These are phyloP conservation scores for Passer montanus DNA, from an alignment of 2,113 vertebrate species.

Conservation along the genomic window DNA sequence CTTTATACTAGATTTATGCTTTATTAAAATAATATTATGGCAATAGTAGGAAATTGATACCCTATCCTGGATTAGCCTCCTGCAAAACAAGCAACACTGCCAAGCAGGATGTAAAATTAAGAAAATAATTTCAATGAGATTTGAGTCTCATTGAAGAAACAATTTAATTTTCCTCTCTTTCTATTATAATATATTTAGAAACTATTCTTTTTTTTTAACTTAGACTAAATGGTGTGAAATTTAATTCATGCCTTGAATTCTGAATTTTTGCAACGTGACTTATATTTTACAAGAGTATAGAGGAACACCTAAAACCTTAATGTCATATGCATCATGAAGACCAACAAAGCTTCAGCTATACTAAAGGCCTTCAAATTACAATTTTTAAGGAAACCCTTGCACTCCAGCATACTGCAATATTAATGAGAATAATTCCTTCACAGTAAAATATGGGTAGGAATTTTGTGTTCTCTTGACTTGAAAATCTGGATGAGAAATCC, in stretches of 20 bases:
- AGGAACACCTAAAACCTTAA: background rate
- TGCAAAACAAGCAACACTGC: background rate
- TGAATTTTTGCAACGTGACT: background rate
- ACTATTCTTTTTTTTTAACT: background rate
- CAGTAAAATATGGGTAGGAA: background rate
- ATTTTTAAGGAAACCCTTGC: background rate
- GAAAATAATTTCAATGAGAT: background rate
- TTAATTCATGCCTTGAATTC: background rate
- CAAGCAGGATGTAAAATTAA: background rate
- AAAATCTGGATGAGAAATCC: background rate
- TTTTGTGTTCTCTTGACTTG: background rate
- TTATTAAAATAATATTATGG: background rate
- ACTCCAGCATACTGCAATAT: background rate
- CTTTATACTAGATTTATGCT: background rate
- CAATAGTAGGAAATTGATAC: background rate
- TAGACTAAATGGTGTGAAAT: background rate
- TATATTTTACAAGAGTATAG: background rate
- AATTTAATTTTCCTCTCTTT: background rate
- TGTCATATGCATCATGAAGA: background rate
- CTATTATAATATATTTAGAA: background rate
- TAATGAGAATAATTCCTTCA: background rate
- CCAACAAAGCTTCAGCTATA: background rate
- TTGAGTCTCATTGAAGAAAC: background rate
- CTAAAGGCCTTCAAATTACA: background rate
- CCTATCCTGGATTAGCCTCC: background rate